Percentiles rank a stretch among this genome's conserved stretches.
Evolutionary conservation across 2,113 vertebrate species (phyloP).

Genomic region (Urocitellus parryii): DNA sequence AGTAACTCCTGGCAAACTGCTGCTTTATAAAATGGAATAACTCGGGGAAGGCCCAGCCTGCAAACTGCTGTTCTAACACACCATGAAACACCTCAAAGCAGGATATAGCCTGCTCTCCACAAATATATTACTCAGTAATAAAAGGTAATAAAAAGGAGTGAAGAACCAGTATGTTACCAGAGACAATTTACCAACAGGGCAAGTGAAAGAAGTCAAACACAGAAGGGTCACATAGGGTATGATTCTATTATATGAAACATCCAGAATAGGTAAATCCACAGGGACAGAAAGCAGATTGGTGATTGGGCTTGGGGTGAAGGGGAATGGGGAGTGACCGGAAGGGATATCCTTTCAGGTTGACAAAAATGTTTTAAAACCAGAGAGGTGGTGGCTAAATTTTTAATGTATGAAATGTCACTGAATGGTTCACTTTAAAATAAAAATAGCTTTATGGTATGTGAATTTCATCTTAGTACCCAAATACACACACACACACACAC

Average conservation of each 20-base stretch:
- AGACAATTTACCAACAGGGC: not conserved
- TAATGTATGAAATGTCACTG: not conserved
- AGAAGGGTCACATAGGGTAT: not conserved
- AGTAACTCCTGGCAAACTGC: not conserved
- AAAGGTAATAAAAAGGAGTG: slow-evolving; percentile 25
- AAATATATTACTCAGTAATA: not conserved
- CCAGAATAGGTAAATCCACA: not conserved
- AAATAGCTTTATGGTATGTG: slow-evolving; percentile 35
- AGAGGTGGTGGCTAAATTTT: not conserved
- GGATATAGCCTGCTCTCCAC: not conserved
- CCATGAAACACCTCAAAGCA: not conserved
- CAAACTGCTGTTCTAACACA: not conserved
- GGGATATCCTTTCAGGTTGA: not conserved
- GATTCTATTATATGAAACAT: not conserved
- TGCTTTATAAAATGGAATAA: not conserved
- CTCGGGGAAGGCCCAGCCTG: not conserved
- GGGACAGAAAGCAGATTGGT: not conserved
- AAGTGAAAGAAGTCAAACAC: not conserved
- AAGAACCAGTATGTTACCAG: not conserved
- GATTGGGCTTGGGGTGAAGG: not conserved
- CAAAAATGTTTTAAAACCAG: slow-evolving; percentile 22
- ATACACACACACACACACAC: not conserved
- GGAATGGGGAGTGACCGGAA: not conserved
- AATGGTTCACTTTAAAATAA: not conserved
- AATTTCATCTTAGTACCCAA: slow-evolving; percentile 3